Evolutionary conservation across 2,797 vertebrate genomes (phyloP).

Genomic region (Chiloscyllium punctatum): DNA sequence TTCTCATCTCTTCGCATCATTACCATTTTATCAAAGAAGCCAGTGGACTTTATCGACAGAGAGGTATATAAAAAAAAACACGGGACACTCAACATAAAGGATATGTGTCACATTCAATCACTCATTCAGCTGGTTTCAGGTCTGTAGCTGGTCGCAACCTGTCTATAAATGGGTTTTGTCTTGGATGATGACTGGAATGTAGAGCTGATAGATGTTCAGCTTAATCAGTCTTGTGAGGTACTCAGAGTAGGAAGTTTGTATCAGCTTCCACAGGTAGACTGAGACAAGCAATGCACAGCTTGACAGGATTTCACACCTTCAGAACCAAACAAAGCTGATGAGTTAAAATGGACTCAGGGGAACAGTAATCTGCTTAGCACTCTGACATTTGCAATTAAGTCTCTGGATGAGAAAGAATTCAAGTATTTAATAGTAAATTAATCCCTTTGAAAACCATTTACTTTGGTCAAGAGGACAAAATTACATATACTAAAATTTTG

Average conservation of each 20-base stretch:
- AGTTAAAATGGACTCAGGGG: not conserved
- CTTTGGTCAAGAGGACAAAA: not conserved
- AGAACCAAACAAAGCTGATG: constrained; percentile 13
- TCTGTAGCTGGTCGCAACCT: not conserved
- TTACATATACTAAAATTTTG: not conserved
- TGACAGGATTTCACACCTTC: constrained; percentile 27
- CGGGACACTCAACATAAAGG: not conserved
- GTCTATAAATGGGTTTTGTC: not conserved
- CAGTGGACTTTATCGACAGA: not conserved
- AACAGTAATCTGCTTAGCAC: not conserved
- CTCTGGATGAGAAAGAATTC: not conserved
- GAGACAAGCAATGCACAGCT: not conserved
- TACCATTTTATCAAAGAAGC: not conserved
- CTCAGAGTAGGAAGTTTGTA: not conserved
- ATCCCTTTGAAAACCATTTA: not conserved
- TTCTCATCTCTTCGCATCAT: not conserved
- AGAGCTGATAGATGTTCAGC: not conserved
- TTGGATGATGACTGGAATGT: not conserved
- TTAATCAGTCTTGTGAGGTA: not conserved
- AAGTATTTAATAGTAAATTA: not conserved
- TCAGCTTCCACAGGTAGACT: not conserved
- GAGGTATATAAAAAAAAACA: not conserved
- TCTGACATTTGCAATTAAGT: not conserved
- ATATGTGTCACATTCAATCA: constrained; percentile 15
- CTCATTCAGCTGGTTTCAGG: not conserved